phyloP scores from a whole-genome alignment of 2,113 vertebrate species.

The Ranitomeya variabilis region DNA sequence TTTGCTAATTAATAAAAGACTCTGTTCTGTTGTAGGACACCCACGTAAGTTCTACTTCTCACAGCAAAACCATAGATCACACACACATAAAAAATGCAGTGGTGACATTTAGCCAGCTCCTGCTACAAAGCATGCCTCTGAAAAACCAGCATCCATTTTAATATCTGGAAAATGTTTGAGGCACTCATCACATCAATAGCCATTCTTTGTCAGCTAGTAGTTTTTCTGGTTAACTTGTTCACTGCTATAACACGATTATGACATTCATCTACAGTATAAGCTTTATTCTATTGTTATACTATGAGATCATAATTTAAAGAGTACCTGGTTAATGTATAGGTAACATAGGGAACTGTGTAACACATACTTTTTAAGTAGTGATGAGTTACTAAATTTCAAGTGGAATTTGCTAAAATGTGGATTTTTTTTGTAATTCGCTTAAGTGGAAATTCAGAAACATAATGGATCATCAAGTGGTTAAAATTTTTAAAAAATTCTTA shows the following conservation, averaged over 20 bases:
- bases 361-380: too few relatives aligned
- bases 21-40: conserved; percentile 7
- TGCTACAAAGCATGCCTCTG: conserved; percentile 7
- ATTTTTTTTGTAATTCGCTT: too few relatives aligned
- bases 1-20: conserved; percentile 31
- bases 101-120: conserved; percentile 35
- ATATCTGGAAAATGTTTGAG: conserved; percentile 41
- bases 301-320: neutral
- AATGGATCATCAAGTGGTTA: too few relatives aligned
- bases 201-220: conserved; percentile 6
- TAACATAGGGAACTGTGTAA: neutral
- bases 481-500: too few relatives aligned
- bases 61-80: conserved; percentile 31
- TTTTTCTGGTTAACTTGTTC: neutral
- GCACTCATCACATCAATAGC: neutral
- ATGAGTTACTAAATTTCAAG: too few relatives aligned
- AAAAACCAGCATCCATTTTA: conserved; percentile 31
- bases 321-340: neutral
- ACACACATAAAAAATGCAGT: conserved; percentile 20
- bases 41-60: conserved; percentile 27
- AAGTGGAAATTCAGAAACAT: too few relatives aligned
- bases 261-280: neutral
- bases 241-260: neutral
- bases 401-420: too few relatives aligned
- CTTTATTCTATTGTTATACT: neutral